These are phyloP conservation scores for Benitochromis conjunctus DNA, from an alignment of 2,113 vertebrate species.

Conservation along the genomic window DNA sequence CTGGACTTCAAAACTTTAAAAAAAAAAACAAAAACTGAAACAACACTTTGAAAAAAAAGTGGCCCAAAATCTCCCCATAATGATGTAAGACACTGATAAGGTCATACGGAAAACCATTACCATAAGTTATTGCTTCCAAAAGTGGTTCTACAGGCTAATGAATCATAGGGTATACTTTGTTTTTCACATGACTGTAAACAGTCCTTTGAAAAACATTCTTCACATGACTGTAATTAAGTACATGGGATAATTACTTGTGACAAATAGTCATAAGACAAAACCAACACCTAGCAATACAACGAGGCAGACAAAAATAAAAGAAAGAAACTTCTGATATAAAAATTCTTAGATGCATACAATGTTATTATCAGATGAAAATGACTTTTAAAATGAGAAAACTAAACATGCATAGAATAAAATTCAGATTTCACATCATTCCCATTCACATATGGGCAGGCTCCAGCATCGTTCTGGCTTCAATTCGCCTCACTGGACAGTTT, in stretches of 20 bases:
- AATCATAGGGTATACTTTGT: neutral
- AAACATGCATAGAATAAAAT: neutral
- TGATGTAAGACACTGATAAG: neutral
- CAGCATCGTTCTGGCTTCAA: neutral
- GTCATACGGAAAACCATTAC: neutral
- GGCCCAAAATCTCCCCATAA: neutral
- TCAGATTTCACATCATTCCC: neutral
- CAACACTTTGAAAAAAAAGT: neutral
- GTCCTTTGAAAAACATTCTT: neutral
- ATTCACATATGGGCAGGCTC: neutral
- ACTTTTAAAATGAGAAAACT: neutral
- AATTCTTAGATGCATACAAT: neutral
- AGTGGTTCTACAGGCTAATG: neutral
- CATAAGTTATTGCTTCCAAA: neutral
- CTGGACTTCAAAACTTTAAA: too few species aligned
- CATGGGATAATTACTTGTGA: fast-evolving
- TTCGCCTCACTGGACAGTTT: neutral
- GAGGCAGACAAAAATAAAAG: neutral
- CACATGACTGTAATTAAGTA: neutral
- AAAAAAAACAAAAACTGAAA: neutral
- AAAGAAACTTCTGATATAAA: neutral
- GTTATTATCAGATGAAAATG: neutral
- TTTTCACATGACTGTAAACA: fast-evolving
- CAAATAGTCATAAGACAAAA: neutral
- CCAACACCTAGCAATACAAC: neutral